These are phyloP conservation scores for Phenganax marumi DNA, from an alignment of 92 coral and sea anemone genomes.

Conservation along the genomic window DNA sequence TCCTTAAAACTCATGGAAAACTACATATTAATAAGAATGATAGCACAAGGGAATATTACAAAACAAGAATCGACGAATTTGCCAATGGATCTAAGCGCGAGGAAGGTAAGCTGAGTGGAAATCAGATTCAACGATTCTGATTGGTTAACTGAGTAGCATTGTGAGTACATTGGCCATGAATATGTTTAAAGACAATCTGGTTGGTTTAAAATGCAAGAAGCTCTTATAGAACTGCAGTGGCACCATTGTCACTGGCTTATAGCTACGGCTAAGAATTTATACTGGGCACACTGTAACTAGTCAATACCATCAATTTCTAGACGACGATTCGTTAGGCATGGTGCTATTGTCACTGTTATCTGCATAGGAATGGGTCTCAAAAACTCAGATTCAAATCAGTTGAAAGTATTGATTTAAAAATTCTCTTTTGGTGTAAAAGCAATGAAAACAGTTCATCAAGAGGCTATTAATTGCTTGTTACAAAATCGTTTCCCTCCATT, in stretches of 20 bases:
- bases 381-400: neutral
- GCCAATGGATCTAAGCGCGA: slow-evolving; percentile 12
- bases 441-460: neutral
- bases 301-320: no score
- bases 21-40: neutral
- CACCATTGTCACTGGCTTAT: no score
- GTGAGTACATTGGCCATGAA: no score
- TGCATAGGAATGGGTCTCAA: no score
- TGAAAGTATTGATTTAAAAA: neutral
- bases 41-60: neutral
- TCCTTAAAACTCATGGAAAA: neutral
- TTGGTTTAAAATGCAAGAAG: no score
- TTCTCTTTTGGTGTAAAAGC: neutral
- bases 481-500: neutral
- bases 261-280: no score
- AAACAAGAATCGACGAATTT: neutral
- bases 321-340: no score
- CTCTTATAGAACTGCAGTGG: no score
- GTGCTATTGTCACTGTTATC: no score
- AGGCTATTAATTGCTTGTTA: neutral
- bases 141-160: neutral
- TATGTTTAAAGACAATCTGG: no score
- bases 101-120: neutral
- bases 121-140: no score
- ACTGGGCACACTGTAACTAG: no score